A percentile compares a stretch with the other conserved stretches of the same genome.
Conservation (phyloP, 2,797 vertebrate species). For the Tapirus indicus region DNA sequence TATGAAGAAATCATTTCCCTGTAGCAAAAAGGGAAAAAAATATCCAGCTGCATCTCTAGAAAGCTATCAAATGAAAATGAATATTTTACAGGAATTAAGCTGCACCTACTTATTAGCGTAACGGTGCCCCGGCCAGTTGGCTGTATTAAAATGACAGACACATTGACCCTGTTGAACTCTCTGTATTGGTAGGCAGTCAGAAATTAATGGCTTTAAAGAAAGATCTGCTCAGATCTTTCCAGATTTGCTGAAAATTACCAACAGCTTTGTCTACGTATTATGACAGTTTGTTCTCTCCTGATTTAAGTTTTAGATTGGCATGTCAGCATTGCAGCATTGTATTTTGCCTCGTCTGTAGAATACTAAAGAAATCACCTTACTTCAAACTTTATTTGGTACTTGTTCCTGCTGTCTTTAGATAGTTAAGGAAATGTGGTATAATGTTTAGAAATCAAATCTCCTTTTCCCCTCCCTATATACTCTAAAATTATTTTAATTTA, state of each 20-base stretch:
- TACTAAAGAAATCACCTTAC: constrained; percentile 14
- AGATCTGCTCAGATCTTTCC: background rate
- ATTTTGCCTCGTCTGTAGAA: constrained; percentile 10
- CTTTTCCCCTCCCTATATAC: background rate
- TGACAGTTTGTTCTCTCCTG: constrained; percentile 33
- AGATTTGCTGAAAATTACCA: constrained; percentile 47
- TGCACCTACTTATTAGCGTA: constrained; percentile 23
- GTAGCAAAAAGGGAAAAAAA: background rate
- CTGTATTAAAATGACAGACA: constrained; percentile 65
- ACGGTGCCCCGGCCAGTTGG: constrained; percentile 40
- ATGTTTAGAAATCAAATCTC: background rate
- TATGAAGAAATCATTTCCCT: constrained; percentile 48
- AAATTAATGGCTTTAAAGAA: constrained; percentile 57
- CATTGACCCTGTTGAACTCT: constrained; percentile 26
- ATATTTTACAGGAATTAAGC: constrained; percentile 53
- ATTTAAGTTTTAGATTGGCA: constrained; percentile 39
- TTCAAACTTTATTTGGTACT: constrained; percentile 43
- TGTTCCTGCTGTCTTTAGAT: background rate
- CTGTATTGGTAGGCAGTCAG: constrained; percentile 43
- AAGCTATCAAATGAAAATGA: constrained; percentile 63
- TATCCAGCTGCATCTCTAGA: background rate
- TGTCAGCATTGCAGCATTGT: background rate
- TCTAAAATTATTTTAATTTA: constrained; percentile 56
- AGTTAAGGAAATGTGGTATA: background rate
- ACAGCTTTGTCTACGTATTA: constrained; percentile 41